These are phyloP conservation scores for Brachionus calyciflorus DNA, from an alignment of 1,140 invertebrate genomes.

Conservation along the genomic window DNA sequence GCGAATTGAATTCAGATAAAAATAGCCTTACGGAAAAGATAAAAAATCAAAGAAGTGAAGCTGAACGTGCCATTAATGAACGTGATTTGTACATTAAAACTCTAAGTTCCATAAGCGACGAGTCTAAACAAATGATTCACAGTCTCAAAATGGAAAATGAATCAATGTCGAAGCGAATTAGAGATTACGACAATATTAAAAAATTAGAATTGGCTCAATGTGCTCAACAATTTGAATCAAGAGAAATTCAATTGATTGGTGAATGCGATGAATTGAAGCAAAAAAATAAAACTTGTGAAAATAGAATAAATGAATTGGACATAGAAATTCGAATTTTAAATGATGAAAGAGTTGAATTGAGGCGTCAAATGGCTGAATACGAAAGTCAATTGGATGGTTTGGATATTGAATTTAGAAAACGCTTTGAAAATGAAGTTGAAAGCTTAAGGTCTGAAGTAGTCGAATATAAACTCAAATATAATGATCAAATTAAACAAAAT, in stretches of 20 bases:
- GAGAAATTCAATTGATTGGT: not conserved
- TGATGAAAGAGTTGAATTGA: not conserved
- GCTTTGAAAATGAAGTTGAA: not conserved
- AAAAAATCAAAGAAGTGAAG: not conserved
- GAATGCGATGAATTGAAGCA: not conserved
- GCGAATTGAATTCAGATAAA: not conserved
- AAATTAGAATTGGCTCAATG: not conserved
- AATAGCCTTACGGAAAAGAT: not conserved
- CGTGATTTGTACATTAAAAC: conserved; percentile 21
- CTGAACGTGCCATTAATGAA: not conserved
- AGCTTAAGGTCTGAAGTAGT: not conserved
- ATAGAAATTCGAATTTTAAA: conserved; percentile 7
- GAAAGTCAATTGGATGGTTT: not conserved
- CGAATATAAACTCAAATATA: conserved; percentile 15
- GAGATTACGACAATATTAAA: conserved; percentile 21
- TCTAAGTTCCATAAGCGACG: not conserved
- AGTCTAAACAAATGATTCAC: not conserved
- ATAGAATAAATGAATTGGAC: not conserved
- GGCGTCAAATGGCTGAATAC: not conserved
- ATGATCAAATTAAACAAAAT: not conserved
- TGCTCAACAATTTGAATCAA: not conserved
- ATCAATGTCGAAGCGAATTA: not conserved
- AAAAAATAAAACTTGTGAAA: not conserved
- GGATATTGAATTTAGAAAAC: not conserved
- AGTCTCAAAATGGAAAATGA: not conserved